A percentile compares a stretch with the other conserved stretches of the same genome.
Conservation (phyloP, 1,140 invertebrate genomes). For the Conus betulinus region DNA sequence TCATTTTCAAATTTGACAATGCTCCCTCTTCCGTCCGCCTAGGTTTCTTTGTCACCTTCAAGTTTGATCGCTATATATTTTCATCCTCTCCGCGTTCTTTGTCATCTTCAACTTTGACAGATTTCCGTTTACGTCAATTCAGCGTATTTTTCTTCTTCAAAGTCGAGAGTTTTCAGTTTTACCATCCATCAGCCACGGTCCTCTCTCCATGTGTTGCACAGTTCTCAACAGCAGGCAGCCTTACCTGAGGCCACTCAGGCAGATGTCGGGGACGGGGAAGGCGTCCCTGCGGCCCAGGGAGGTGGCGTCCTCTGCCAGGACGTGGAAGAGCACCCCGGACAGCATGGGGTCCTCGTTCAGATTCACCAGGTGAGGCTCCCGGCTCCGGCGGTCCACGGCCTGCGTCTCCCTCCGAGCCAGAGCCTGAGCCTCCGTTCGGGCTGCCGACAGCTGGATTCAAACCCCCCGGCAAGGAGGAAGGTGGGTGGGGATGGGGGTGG, state of each 20-base stretch:
- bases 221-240: background rate
- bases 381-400: constrained; percentile 56
- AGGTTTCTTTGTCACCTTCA: too few relatives aligned
- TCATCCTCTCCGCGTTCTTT: too few relatives aligned
- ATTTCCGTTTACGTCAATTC: too few relatives aligned
- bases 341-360: constrained; percentile 76
- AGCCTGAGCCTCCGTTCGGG: constrained; percentile 59
- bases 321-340: constrained; percentile 74
- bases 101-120: too few relatives aligned
- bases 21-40: too few relatives aligned
- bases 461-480: background rate
- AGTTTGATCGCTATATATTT: too few relatives aligned
- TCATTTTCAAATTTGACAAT: too few relatives aligned
- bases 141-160: too few relatives aligned
- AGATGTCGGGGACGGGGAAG: constrained; percentile 65
- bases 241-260: constrained; percentile 73
- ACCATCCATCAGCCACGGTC: too few relatives aligned
- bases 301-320: constrained; percentile 64
- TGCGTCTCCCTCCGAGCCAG: constrained; percentile 42
- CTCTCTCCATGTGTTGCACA: too few relatives aligned
- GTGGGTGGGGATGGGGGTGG: too few relatives aligned
- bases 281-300: constrained; percentile 73
- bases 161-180: too few relatives aligned
- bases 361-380: constrained; percentile 72
- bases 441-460: constrained; percentile 57